Percentiles rank a stretch among this genome's conserved stretches.
Evolutionary conservation across 2,888 invertebrate genomes (phyloP).

Genomic region (Cabera pusaria): DNA sequence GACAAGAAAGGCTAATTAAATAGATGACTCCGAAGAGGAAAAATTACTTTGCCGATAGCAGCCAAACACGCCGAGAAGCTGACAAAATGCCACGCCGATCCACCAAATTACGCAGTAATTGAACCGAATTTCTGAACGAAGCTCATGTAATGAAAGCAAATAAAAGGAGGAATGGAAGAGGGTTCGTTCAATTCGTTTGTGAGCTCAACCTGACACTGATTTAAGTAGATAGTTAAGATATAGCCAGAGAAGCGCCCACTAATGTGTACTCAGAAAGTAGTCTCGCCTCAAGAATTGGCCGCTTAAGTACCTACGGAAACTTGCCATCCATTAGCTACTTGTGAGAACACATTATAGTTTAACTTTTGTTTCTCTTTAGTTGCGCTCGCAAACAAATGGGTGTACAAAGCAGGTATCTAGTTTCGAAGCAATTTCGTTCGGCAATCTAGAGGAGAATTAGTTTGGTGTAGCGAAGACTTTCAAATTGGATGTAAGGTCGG

Average conservation of each 20-base stretch:
- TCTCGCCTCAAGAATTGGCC: slow-evolving; percentile 71
- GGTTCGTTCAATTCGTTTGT: slow-evolving; percentile 70
- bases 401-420: slow-evolving; percentile 38
- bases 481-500: slow-evolving; percentile 26
- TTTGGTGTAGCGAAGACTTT: slow-evolving; percentile 24
- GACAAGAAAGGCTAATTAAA: slow-evolving; percentile 28
- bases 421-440: slow-evolving; percentile 31
- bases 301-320: slow-evolving; percentile 75
- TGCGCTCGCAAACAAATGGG: slow-evolving; percentile 49
- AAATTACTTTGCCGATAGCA: slow-evolving; percentile 38
- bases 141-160: slow-evolving; percentile 75
- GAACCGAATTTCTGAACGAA: slow-evolving; percentile 74
- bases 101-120: slow-evolving; percentile 74
- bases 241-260: slow-evolving; percentile 67
- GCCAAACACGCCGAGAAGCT: slow-evolving; percentile 62
- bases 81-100: slow-evolving; percentile 73
- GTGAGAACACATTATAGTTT: slow-evolving; percentile 72
- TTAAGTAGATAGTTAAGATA: slow-evolving; percentile 79
- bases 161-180: slow-evolving; percentile 59
- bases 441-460: slow-evolving; percentile 27
- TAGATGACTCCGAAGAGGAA: slow-evolving; percentile 33
- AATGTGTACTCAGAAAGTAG: slow-evolving; percentile 79
- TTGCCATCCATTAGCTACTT: slow-evolving; percentile 77
- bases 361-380: slow-evolving; percentile 69
- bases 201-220: slow-evolving; percentile 66